Conservation (phyloP, 2,113 vertebrate species). For the Sylvilagus bachmani region DNA sequence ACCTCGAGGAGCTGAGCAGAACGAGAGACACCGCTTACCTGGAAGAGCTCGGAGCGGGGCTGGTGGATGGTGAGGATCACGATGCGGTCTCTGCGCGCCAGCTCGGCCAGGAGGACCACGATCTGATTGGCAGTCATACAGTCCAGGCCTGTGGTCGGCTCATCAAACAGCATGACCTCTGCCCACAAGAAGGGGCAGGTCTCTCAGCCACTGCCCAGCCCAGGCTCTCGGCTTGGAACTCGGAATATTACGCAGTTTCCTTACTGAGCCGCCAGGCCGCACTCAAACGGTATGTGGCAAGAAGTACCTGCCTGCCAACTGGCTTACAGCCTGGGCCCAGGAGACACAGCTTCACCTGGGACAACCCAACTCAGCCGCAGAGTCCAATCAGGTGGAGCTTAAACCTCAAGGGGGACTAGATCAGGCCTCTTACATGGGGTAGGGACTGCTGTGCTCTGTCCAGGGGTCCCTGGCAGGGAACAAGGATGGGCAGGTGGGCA, state of each 20-base stretch:
- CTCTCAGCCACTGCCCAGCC: neutral
- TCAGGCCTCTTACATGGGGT: neutral
- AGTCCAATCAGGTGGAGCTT: too few species aligned
- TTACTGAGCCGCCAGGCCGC: neutral
- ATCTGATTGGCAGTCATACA: constrained; percentile 98
- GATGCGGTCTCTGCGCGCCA: constrained; percentile 93
- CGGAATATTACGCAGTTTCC: neutral
- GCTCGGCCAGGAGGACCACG: constrained; percentile 91
- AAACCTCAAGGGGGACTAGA: neutral
- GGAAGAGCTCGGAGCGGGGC: constrained; percentile 97
- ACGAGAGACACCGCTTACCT: constrained; percentile 84
- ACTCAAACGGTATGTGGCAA: neutral
- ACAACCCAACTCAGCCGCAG: neutral
- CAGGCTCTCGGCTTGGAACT: neutral
- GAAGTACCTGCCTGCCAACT: neutral
- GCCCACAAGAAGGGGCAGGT: constrained; percentile 68
- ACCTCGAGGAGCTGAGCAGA: neutral
- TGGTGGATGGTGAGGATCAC: constrained; percentile 98
- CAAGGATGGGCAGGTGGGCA: neutral
- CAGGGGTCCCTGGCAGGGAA: neutral
- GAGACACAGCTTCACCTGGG: neutral
- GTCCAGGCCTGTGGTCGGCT: constrained; percentile 97
- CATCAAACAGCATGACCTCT: constrained; percentile 97
- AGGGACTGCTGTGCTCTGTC: neutral
- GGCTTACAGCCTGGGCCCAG: neutral